A percentile compares a stretch with the other conserved stretches of the same genome.
Conservation (phyloP, 2,113 vertebrate species). For the Sphaerodactylus townsendi region DNA sequence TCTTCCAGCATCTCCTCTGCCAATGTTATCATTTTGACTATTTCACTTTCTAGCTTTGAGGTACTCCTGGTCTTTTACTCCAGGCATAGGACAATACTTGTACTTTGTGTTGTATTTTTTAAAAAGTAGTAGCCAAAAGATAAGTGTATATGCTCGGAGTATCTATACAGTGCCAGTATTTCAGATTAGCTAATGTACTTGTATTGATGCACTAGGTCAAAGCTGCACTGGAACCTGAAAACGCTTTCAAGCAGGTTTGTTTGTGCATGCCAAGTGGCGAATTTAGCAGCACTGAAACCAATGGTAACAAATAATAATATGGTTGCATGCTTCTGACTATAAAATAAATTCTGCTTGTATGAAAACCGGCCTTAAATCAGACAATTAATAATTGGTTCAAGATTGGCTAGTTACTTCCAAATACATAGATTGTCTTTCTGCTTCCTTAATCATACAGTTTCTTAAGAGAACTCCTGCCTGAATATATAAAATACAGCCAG, state of each 20-base stretch:
- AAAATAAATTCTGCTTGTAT: neutral
- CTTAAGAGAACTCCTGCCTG: neutral
- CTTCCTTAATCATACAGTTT: neutral
- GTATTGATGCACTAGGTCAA: neutral
- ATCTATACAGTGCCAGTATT: neutral
- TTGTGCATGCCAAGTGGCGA: neutral
- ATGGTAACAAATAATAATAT: neutral
- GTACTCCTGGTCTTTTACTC: neutral
- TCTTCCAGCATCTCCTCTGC: neutral
- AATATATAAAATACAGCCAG: neutral
- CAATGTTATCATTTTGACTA: neutral
- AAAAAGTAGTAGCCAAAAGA: neutral
- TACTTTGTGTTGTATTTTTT: neutral
- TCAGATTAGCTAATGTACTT: neutral
- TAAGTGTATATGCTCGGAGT: neutral
- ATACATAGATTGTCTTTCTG: neutral
- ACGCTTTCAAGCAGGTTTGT: constrained; percentile 7
- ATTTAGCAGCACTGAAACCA: neutral
- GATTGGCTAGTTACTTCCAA: neutral
- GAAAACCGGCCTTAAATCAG: neutral
- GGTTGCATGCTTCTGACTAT: constrained; percentile 12
- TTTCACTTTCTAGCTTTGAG: neutral
- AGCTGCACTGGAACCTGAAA: neutral
- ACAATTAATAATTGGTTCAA: neutral
- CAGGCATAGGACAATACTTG: neutral